These are phyloP conservation scores for Andrena hattorfiana DNA, from an alignment of 2,888 invertebrate species.

Conservation along the genomic window DNA sequence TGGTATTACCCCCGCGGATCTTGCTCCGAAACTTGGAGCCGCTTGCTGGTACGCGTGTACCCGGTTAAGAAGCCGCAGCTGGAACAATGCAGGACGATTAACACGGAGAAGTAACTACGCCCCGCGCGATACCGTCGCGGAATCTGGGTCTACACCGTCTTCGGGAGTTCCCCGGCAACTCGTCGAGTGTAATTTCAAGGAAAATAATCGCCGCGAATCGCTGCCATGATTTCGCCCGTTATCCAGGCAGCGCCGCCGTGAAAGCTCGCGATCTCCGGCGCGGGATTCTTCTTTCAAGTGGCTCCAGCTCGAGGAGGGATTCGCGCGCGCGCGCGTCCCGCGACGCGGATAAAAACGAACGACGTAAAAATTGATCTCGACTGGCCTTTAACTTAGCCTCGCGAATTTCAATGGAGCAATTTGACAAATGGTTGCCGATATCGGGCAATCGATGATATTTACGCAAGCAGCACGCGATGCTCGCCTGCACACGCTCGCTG, in stretches of 20 bases:
- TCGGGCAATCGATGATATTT: constrained; percentile 53
- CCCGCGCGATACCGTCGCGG: background rate
- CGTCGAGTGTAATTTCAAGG: constrained; percentile 2
- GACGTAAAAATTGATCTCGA: constrained; percentile 40
- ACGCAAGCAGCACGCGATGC: constrained; percentile 37
- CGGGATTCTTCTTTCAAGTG: background rate
- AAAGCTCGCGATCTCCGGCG: too few species aligned
- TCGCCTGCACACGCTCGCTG: background rate
- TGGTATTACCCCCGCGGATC: background rate
- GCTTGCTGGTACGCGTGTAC: background rate
- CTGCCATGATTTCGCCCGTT: background rate
- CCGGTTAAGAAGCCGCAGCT: constrained; percentile 17
- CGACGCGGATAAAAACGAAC: background rate
- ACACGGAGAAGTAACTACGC: background rate
- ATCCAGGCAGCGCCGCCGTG: too few species aligned
- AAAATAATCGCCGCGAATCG: background rate
- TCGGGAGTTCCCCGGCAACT: background rate
- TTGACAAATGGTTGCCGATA: constrained; percentile 45
- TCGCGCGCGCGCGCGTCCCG: background rate
- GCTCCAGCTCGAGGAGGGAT: background rate
- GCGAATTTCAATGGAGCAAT: constrained; percentile 19
- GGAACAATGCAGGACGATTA: constrained; percentile 30
- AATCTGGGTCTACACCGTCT: background rate
- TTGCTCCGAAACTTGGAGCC: background rate
- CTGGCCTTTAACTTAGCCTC: constrained; percentile 27